A percentile compares a stretch with the other conserved stretches of the same genome.
These are phyloP conservation scores for Sebastes diploproa DNA, from an alignment of 2,797 vertebrate genomes.

Conservation along the genomic window DNA sequence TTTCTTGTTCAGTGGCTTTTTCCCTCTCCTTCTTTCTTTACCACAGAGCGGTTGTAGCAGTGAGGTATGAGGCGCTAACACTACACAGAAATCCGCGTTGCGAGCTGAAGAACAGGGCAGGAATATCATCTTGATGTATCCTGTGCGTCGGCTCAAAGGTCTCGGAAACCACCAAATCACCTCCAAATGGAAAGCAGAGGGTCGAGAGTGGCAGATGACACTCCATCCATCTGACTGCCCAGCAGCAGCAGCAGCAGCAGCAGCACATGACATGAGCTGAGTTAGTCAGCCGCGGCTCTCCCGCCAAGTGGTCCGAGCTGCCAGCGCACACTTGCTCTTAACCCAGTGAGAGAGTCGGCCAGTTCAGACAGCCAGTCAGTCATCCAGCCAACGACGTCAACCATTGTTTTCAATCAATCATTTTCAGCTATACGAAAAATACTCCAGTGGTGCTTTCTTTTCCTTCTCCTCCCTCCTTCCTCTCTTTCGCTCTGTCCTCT, in stretches of 20 bases:
- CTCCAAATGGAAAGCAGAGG: conserved; percentile 46
- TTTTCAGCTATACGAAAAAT: conserved; percentile 31
- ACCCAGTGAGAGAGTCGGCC: conserved; percentile 23
- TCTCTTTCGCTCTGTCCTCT: conserved; percentile 6
- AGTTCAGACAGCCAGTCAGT: conserved; percentile 48
- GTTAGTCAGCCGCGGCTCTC: conserved; percentile 7
- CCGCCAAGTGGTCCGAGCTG: conserved; percentile 19
- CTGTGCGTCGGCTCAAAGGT: conserved; percentile 30
- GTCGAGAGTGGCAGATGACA: conserved; percentile 49
- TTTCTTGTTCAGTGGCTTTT: conserved; percentile 24
- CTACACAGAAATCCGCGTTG: background rate
- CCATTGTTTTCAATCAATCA: conserved; percentile 61
- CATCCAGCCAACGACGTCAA: conserved; percentile 32
- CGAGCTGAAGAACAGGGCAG: conserved; percentile 14
- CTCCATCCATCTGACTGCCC: conserved; percentile 37
- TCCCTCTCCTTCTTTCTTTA: background rate
- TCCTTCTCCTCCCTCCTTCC: background rate
- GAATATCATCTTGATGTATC: conserved; percentile 21
- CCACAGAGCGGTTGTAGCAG: background rate
- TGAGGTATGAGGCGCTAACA: conserved; percentile 42
- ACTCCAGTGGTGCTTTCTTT: conserved; percentile 8
- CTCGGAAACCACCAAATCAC: conserved; percentile 16
- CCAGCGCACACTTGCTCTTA: conserved; percentile 44
- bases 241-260: background rate
- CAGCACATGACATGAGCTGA: conserved; percentile 26